phyloP scores from a whole-genome alignment of 2,888 invertebrate species.

The Metopia argyrocephala region DNA sequence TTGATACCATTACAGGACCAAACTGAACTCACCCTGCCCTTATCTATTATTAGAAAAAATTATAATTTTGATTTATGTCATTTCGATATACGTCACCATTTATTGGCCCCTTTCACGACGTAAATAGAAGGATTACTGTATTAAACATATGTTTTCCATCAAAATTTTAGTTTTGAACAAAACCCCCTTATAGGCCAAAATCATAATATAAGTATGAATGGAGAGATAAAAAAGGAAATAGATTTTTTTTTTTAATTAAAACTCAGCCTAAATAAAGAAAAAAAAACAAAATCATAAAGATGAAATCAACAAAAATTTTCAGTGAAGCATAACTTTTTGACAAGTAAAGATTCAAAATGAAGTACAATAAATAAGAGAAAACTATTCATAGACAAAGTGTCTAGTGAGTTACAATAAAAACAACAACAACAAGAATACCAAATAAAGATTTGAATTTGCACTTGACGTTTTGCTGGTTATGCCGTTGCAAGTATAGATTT shows the following conservation, averaged over 20 bases:
- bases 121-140: too few relatives aligned
- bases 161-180: background rate
- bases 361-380: constrained; percentile 12
- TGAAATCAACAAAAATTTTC: constrained; percentile 50
- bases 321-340: constrained; percentile 65
- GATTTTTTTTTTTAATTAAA: background rate
- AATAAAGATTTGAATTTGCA: constrained; percentile 51
- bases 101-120: too few relatives aligned
- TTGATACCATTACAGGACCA: too few relatives aligned
- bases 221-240: constrained; percentile 21
- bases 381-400: constrained; percentile 59
- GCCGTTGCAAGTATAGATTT: constrained; percentile 50
- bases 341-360: constrained; percentile 42
- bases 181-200: background rate
- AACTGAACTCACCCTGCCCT: too few relatives aligned
- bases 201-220: background rate
- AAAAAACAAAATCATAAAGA: constrained; percentile 34
- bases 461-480: constrained; percentile 44
- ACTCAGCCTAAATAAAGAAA: background rate
- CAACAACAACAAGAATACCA: constrained; percentile 17
- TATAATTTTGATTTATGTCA: too few relatives aligned
- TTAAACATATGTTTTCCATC: too few relatives aligned
- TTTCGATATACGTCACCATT: too few relatives aligned
- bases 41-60: too few relatives aligned
- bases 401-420: constrained; percentile 44